A percentile compares a stretch with the other conserved stretches of the same genome.
Evolutionary conservation across 2,797 vertebrate genomes (phyloP).

Genomic region (Dendrocincla tyrannina): DNA sequence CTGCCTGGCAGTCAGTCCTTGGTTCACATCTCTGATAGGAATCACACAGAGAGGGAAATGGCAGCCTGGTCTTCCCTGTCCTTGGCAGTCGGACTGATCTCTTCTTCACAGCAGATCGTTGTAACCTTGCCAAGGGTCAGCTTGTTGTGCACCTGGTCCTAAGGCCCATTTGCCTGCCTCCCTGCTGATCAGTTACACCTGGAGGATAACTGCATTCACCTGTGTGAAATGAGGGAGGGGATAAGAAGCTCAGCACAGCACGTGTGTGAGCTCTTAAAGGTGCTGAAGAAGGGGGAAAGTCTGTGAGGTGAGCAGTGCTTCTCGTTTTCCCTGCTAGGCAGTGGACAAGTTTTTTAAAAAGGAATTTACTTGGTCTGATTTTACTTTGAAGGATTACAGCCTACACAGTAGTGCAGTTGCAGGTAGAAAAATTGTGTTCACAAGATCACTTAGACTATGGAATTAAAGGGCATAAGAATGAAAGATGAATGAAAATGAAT

Average conservation of each 20-base stretch:
- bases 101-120: neutral
- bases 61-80: neutral
- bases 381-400: neutral
- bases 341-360: neutral
- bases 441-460: neutral
- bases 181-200: neutral
- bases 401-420: fast-evolving
- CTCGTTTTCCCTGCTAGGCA: neutral
- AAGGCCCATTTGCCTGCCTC: neutral
- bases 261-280: neutral
- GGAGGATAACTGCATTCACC: neutral
- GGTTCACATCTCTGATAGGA: neutral
- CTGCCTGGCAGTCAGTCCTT: neutral
- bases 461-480: neutral
- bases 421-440: neutral
- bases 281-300: neutral
- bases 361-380: neutral
- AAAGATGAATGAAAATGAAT: neutral
- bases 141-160: neutral
- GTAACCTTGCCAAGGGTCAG: neutral
- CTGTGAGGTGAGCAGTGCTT: neutral
- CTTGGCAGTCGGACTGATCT: neutral
- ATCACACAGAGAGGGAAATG: fast-evolving
- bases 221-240: neutral
- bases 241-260: neutral